These are phyloP conservation scores for Fulmarus glacialis DNA, from an alignment of 2,113 vertebrate species.

Conservation along the genomic window DNA sequence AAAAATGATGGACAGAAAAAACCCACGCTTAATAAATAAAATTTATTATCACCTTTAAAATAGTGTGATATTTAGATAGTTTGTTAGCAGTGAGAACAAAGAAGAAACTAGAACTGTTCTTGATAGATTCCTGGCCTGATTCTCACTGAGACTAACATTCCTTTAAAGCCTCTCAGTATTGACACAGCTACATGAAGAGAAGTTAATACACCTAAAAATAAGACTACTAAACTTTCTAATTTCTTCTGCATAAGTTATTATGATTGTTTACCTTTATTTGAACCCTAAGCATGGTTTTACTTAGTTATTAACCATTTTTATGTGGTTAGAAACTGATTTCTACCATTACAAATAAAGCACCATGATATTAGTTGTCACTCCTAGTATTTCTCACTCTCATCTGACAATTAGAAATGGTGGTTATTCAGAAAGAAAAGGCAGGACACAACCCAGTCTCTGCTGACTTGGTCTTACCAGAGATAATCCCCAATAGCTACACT, in stretches of 20 bases:
- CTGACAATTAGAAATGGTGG: neutral
- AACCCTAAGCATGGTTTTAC: neutral
- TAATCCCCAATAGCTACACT: neutral
- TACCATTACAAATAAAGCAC: neutral
- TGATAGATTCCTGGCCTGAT: neutral
- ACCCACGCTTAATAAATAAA: neutral
- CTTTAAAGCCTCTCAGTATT: neutral
- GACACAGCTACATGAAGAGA: neutral
- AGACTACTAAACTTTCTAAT: neutral
- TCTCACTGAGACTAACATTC: neutral
- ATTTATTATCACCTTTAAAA: neutral
- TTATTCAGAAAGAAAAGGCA: neutral
- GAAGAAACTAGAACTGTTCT: neutral
- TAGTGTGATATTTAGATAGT: neutral
- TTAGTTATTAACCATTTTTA: neutral
- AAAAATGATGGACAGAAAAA: neutral
- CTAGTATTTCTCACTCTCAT: neutral
- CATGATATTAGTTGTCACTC: neutral
- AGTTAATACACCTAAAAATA: neutral
- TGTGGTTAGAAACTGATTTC: neutral
- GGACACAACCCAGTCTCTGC: neutral
- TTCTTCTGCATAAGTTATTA: neutral
- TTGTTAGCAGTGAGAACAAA: neutral
- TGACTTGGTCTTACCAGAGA: neutral
- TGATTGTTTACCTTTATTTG: neutral